Evolutionary conservation across 2,797 vertebrate genomes (phyloP), one percentile per base, ranked within the genome.

Genomic region (Botia almorhae): DNA sequence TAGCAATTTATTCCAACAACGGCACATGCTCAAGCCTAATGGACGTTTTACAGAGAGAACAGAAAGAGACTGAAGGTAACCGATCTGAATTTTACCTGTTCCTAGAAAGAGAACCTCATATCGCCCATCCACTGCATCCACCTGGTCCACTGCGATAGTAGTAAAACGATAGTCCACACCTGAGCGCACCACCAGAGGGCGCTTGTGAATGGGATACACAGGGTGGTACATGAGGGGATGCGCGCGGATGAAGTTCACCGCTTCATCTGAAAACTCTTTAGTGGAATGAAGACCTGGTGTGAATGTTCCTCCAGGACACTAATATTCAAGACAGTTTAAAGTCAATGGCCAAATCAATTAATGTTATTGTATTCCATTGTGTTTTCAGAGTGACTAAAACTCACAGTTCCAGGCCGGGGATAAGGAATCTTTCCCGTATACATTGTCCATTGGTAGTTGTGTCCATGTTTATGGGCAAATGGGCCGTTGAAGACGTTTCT

Each of bases 241-340:
- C 0, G 93, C 87, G 11, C 95, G 89, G 84, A 96, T 92, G 80
- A 96, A 96, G 85, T 94, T 94, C 72, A 96, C 91, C 5, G 95
- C 93, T 81, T 96, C 95, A 0, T 96, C 95, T 4, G 95, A 94
- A 56, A 96, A 95, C 85, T 94, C 93, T 77, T 94, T 95, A 26
- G 95, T 95, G 68, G 95, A 94, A n/a, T 85, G 91, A 80, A 96
- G 87, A 3, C 92, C 94, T 0, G 95, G 93, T 39, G 95, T 96
- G 83, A 95, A 96, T 12, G 94, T 94, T 82, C 95, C 95, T 81
- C 95, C 95, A 0, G 95, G 94, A 90, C 95, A 96, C 95, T 96
- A 84, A 69, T 68, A 43, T 72, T 53, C 33, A 50, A 61, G 33
- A 82, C 19, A 69, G 39, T 63, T 17, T 29, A 13, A 56, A 51